phyloP scores from a whole-genome alignment of 2,797 vertebrate genomes.

The Lacerta agilis region DNA sequence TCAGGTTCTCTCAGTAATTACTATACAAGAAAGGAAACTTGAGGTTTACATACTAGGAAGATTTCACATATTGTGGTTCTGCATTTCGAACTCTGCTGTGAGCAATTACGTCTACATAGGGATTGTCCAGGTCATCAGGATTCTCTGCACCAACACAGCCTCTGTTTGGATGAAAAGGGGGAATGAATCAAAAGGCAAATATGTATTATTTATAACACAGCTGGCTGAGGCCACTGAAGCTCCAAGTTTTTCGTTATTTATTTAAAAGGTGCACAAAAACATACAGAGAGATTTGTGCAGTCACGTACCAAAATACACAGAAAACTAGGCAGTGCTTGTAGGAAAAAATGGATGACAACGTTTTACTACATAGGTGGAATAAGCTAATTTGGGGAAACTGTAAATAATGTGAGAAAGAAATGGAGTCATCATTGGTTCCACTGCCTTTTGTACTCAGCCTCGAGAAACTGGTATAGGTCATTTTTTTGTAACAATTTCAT shows the following conservation, averaged over 20 bases:
- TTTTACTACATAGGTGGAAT: slow-evolving; percentile 19
- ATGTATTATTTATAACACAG: slow-evolving; percentile 58
- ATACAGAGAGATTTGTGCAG: slow-evolving; percentile 5
- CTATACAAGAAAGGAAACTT: background rate
- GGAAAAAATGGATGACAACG: slow-evolving; percentile 18
- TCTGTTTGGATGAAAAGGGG: slow-evolving; percentile 62
- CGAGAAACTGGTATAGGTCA: background rate
- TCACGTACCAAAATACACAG: slow-evolving; percentile 54
- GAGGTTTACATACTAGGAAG: slow-evolving; percentile 66
- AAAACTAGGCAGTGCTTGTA: slow-evolving; percentile 50
- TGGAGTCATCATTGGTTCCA: background rate
- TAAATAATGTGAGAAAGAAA: slow-evolving; percentile 1
- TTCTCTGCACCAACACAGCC: slow-evolving; percentile 75
- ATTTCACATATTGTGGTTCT: slow-evolving; percentile 55
- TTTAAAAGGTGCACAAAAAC: slow-evolving; percentile 47
- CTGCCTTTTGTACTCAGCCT: background rate
- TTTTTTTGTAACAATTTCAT: no score
- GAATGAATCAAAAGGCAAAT: slow-evolving; percentile 37
- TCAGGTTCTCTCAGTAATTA: background rate
- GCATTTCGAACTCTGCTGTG: slow-evolving; percentile 68
- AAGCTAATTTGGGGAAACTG: slow-evolving; percentile 18
- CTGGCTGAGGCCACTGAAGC: slow-evolving; percentile 44
- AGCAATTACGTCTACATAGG: slow-evolving; percentile 61
- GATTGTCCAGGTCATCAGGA: slow-evolving; percentile 75
- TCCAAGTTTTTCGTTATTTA: slow-evolving; percentile 50